Evolutionary conservation across 2,797 vertebrate species (phyloP).

Genomic region (Gallinago solitaria): DNA sequence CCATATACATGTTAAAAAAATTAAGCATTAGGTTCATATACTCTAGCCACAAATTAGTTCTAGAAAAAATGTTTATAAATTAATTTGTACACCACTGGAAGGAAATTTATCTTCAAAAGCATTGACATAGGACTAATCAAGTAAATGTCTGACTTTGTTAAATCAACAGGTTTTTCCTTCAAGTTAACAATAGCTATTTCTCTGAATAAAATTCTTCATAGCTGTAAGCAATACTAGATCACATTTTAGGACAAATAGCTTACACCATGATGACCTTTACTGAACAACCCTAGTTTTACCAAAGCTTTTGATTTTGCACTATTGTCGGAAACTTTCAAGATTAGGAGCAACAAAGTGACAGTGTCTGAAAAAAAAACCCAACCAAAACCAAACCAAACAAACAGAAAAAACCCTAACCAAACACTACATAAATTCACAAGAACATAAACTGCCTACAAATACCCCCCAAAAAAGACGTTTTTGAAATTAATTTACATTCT

Average conservation of each 20-base stretch:
- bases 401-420: not conserved
- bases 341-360: not conserved
- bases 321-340: not conserved
- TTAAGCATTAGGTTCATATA: not conserved
- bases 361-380: not conserved
- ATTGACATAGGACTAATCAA: not conserved
- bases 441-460: not conserved
- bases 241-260: not conserved
- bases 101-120: not conserved
- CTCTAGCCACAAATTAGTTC: not conserved
- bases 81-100: not conserved
- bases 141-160: not conserved
- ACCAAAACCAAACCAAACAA: not conserved
- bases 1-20: not conserved
- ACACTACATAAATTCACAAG: not conserved
- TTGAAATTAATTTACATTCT: not conserved
- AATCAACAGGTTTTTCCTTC: not conserved
- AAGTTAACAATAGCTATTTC: not conserved
- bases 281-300: not conserved
- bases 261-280: not conserved
- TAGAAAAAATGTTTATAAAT: not conserved
- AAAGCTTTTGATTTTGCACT: not conserved
- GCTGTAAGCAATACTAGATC: not conserved
- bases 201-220: not conserved
- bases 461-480: not conserved